These are phyloP conservation scores for Strigops habroptila DNA, from an alignment of 2,113 vertebrate genomes.

Conservation along the genomic window DNA sequence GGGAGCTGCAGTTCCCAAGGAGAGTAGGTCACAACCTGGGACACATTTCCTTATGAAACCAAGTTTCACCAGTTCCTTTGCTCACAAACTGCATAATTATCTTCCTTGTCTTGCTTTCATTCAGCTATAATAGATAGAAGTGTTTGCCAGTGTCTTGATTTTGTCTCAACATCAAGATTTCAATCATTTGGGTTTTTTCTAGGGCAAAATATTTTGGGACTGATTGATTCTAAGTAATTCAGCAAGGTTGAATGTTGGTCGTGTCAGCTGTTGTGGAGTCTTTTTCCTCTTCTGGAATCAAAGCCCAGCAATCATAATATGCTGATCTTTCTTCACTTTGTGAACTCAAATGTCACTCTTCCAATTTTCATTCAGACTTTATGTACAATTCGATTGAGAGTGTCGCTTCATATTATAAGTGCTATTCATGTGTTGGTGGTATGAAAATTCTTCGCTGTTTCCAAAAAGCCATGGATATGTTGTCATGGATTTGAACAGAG, in stretches of 20 bases:
- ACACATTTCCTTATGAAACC: neutral
- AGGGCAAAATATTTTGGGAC: neutral
- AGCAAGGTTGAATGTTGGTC: neutral
- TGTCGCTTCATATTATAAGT: neutral
- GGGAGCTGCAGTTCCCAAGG: neutral
- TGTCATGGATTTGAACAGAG: neutral
- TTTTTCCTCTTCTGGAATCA: neutral
- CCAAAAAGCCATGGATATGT: neutral
- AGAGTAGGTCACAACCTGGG: neutral
- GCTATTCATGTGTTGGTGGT: neutral
- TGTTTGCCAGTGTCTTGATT: neutral
- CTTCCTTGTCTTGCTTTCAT: neutral
- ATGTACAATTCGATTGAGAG: neutral
- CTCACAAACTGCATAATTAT: neutral
- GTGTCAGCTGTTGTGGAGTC: neutral
- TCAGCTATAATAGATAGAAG: neutral
- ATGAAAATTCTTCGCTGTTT: neutral
- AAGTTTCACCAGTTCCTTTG: neutral
- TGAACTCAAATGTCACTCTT: neutral
- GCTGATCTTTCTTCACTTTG: neutral
- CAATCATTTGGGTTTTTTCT: fast-evolving
- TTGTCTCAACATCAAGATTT: neutral
- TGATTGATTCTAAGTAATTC: neutral
- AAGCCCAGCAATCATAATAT: neutral
- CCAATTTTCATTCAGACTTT: neutral